These are phyloP conservation scores for Botrylloides violaceus DNA, from an alignment of 23 tunicate genomes.

Conservation along the genomic window DNA sequence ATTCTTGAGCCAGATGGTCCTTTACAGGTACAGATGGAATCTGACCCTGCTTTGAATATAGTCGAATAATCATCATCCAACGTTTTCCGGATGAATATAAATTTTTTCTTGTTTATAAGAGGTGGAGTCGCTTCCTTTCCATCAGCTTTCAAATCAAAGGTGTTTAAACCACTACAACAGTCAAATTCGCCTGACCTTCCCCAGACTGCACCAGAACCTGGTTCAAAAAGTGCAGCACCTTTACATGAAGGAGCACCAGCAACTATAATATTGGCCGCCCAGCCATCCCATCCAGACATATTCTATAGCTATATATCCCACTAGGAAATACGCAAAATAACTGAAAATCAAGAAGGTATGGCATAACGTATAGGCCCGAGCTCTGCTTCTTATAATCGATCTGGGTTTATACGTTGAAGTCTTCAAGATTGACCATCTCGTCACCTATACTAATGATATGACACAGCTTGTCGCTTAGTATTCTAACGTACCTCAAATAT, in stretches of 20 bases:
- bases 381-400: too few relatives aligned
- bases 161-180: not conserved
- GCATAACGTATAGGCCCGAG: too few relatives aligned
- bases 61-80: not conserved
- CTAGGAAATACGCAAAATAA: not conserved
- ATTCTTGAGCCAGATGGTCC: not conserved
- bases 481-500: too few relatives aligned
- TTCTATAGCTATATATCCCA: not conserved
- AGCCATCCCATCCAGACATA: conserved; percentile 2
- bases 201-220: not conserved
- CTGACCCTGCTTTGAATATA: not conserved
- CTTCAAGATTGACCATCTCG: too few relatives aligned
- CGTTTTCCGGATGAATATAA: not conserved
- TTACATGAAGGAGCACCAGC: not conserved
- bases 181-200: not conserved
- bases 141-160: not conserved
- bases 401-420: too few relatives aligned
- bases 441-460: too few relatives aligned
- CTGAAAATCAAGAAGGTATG: not conserved
- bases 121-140: not conserved
- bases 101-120: not conserved
- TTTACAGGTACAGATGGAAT: not conserved
- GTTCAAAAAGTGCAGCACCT: not conserved
- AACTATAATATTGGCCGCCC: not conserved
- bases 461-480: too few relatives aligned